A percentile compares a stretch with the other conserved stretches of the same genome.
These are phyloP conservation scores for Zaprionus camerounensis DNA, from an alignment of 1,140 invertebrate genomes.

Conservation along the genomic window DNA sequence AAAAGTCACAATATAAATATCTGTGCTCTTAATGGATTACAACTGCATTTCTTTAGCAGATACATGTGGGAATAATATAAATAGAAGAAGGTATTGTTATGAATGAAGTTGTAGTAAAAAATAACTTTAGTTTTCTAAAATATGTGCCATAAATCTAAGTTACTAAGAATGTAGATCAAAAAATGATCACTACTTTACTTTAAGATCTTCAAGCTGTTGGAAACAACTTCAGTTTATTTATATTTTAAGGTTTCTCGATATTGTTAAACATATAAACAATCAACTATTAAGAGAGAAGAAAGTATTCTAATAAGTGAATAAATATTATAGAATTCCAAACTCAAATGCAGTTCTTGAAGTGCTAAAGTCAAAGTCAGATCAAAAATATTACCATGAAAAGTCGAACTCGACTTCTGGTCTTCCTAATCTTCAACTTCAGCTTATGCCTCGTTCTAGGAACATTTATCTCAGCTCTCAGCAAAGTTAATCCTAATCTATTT, in stretches of 20 bases:
- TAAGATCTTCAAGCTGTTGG: too few species aligned
- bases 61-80: too few species aligned
- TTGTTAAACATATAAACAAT: too few species aligned
- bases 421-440: neutral
- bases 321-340: neutral
- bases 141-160: too few species aligned
- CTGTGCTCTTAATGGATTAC: too few species aligned
- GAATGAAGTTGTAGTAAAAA: too few species aligned
- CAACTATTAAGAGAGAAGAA: neutral
- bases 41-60: neutral
- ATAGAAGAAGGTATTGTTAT: too few species aligned
- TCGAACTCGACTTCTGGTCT: neutral
- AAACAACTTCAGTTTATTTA: neutral
- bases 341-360: too few species aligned
- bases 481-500: slow-evolving; percentile 22
- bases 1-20: neutral
- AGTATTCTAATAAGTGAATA: rapidly evolving
- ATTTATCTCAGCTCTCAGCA: neutral
- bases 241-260: rapidly evolving
- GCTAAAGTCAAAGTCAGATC: too few species aligned
- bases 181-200: too few species aligned
- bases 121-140: too few species aligned
- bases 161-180: too few species aligned
- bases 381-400: neutral
- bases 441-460: neutral